Evolutionary conservation across 2,888 invertebrate species (phyloP), one percentile per base, ranked within the genome.

Genomic region (Melinaea marsaeus): DNA sequence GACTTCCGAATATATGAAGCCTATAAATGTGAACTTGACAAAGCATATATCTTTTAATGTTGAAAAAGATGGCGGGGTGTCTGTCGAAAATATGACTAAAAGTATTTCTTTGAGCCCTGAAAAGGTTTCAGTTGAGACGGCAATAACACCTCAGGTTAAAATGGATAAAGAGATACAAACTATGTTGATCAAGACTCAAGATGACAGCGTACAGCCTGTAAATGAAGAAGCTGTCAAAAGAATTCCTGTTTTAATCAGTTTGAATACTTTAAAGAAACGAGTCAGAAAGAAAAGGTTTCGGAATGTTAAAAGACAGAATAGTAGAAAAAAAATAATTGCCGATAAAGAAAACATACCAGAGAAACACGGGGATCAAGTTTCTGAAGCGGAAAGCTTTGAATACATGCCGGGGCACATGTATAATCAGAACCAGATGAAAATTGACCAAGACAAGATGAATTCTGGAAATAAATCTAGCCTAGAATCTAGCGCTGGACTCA

Each of bases 331-430:
- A 66, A 45, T 46, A 9, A 63, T 65, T 45, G 46, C 32, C 45
- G 74, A 77, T 35, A 80, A 80, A 70, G 75, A 79, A 70, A 77
- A 74, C 62, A 66, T 74, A 56, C 74, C 72, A 47, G 84, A 81
- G 62, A 84, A 81, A 78, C 84, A 75, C 74, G 83, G 76, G 68
- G 85, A 83, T 32, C 88, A 86, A 79, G 65, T 91, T 75, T 79
- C 93, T 68, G 92, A 92, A 74, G 93, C 93, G 45, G 93, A 94
- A 73, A 94, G 94, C 76, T 94, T 94, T 81, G 94, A 94, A 78
- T 94, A 94, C 75, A 85, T 92, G 83, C 91, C 91, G 58, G 92
- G 91, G 2, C 87, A 93, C 73, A 85, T 92, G 63, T 94, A 93
- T 72, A 92, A 92, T 71, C 92, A 92, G 72, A 91, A 87, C 62